Evolutionary conservation across 2,888 invertebrate genomes (phyloP), one percentile per base, ranked within the genome.

Genomic region (Aporophyla lueneburgensis): DNA sequence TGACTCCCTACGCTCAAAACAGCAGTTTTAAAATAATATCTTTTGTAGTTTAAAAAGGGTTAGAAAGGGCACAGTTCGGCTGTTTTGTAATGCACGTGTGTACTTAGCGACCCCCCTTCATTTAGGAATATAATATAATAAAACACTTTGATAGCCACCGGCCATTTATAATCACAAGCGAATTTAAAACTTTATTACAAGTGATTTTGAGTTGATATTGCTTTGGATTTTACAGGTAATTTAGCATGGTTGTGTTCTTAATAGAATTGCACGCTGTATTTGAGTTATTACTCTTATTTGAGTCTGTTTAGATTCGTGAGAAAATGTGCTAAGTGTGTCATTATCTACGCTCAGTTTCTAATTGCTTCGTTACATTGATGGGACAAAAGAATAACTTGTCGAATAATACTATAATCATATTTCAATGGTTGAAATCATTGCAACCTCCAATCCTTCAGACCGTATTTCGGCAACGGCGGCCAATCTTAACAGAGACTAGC

Each of bases 61-160:
- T 12, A 43, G 3, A 33, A 33, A 33, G 21, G n/a, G n/a, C 33
- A 33, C 1, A 7, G 14, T 21, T 21, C 9, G 33, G 24, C 27
- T 49, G 14, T 27, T 46, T 54, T 54, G 54, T 49, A 81, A n/a
- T 12, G 54, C 82, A 77, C 76, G 61, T 81, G 76, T 54, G 21
- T 46, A 75, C 53, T 21, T 7, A 16, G 49, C 27, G n/a, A 51
- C 24, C 81, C 61, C 76, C 49, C 16, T 46, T 54, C 21, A 19
- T 27, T 59, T 12, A 49, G 33, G 49, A 1, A 59, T 16, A 59
- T 10, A 61, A 54, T 61, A 59, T 21, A 59, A 80, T 61, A 81
- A 72, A 72, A 59, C 53, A 61, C 74, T 71, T 72, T 33, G 43
- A 16, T 43, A 46, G 19, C 56, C 16, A 71, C 43, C 24, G 43